Evolutionary conservation across 2,113 vertebrate species (phyloP), one percentile per base, ranked within the genome.

Genomic region (Accipiter cooperii): DNA sequence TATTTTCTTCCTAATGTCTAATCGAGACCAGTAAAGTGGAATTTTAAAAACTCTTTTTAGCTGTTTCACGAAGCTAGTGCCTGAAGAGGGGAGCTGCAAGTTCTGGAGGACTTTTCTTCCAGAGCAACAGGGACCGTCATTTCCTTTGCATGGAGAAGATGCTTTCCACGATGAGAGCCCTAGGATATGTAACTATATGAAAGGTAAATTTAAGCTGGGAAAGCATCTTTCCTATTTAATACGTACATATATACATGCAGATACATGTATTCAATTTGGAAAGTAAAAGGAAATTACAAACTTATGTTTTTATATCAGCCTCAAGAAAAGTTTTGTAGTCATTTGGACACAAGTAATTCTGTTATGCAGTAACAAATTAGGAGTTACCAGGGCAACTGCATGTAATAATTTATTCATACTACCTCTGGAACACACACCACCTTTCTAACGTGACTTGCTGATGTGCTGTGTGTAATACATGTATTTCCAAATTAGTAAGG

Each of bases 301-400:
- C 1, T 13, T 26, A 4, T 34, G 20, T 40, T 94, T 95, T 91
- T 78, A 61, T 78, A 74, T 38, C 46, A 84, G 61, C 75, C 66
- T 84, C 31, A 31, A 79, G 87, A 42, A 44, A 96, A 87, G 64
- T 78, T 94, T 89, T 91, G 36, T 20, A 64, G 68, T 26, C 79
- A n/a, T 91, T 96, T 78, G 87, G 95, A 89, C 26, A 46, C 54
- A 70, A 68, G 47, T 68, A 69, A 51, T 65, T 94, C 21, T 87
- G 60, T 92, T 69, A 75, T 66, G 77, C 57, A 57, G 77, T 54
- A 77, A 95, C 68, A 96, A 92, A 81, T 93, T 86, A 90, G 55
- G 80, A 95, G 92, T 96, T 96, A 80, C 96, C 92, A 96, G 68
- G 93, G 94, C 71, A 95, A 95, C 90, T 57, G 57, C 49, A 70